Base-by-base conservation (phyloP, 2,797 vertebrate species). In the Fistularia tabacaria region DNA sequence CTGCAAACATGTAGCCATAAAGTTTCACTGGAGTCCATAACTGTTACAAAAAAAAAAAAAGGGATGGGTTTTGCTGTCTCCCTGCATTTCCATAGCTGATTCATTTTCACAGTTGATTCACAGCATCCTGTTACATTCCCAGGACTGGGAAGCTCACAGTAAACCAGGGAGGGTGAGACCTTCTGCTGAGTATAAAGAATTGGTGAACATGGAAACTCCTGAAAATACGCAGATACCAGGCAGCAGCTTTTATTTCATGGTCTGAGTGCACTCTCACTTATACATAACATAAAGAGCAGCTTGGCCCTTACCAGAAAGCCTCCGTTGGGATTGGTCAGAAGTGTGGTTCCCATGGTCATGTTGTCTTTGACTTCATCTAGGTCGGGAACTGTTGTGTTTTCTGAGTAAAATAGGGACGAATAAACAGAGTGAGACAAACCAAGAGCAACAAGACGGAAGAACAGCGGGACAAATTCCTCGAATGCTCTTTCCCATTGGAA, bases 311-410 rank as follows among this genome's bases (percentile, higher is more conserved):
- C 97, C 96, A 99, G 88, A 92, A 99, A 99, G 9, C 96, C 96
- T 85, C 95, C 95, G 3, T 86, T 92, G 68, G 96, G 95, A 89
- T 94, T 96, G 80, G 93, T 92, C 69, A 98, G 93, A 85, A 99
- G 88, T 36, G 96, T 99, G 66, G 92, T 93, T 90, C 97, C 97
- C 89, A 99, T 94, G 48, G 94, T 97, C 97, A 99, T 99, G 86
- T 99, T 99, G 87, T 98, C 96, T 77, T 99, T 99, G 73, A 97
- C 90, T 92, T 99, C 96, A 12, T 81, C 82, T 12, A 98, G 79
- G 38, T 96, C 91, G 66, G 95, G 93, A 85, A 99, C 89, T 44
- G 94, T 96, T 72, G 93, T 97, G 82, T 91, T 81, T 64, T 86
- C 97, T 99, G 79, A 85, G 69, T 87, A 81, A 81, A 86, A 80